Base-by-base conservation (phyloP, 2,888 invertebrate genomes). In the Nineta flava region DNA sequence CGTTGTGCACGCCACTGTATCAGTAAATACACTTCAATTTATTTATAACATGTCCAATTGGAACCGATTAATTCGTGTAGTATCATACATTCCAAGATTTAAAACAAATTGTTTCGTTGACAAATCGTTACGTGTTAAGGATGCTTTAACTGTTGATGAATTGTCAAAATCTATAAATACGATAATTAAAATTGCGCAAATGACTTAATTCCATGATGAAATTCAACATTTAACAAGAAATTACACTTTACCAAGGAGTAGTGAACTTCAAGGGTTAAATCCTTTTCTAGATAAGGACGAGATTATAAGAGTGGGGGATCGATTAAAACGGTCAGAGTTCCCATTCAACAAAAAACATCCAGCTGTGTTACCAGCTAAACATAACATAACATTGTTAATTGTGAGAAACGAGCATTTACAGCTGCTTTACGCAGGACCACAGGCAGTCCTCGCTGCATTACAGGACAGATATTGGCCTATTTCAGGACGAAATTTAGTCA, bases 371-470 rank as follows among this genome's bases (percentile, higher is more conserved):
- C 49, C 48, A 1, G 16, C 35, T 3, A 52, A 51, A 16, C 47
- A 52, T 35, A 9, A 9, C 9, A 46, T 56, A n/a, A 50, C 53
- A 1, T 31, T 48, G 21, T 44, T 54, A 21, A 46, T 58, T 31
- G 43, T 58, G 13, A 17, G 46, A 12, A 10, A 53, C 45, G 53
- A 55, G n/a, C 59, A 58, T 52, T 6, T 35, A 1, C 15, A 21
- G n/a, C 16, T 52, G 6, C 47, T 55, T 5, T 57, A 55, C 50
- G 55, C 57, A 4, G 56, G 56, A 2, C 46, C 52, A 7, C 53
- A 52, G 17, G 51, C 52, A 13, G 16, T 50, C 19, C 46, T 56
- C n/a, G 26, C 46, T 9, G n/a, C 47, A 12, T 15, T 54, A 21
- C 10, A 52, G 6, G 17, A 51, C 32, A 46, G 35, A 46, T 56